Evolutionary conservation across 2,888 invertebrate genomes (phyloP).

Genomic region (Nomada goodeniana): DNA sequence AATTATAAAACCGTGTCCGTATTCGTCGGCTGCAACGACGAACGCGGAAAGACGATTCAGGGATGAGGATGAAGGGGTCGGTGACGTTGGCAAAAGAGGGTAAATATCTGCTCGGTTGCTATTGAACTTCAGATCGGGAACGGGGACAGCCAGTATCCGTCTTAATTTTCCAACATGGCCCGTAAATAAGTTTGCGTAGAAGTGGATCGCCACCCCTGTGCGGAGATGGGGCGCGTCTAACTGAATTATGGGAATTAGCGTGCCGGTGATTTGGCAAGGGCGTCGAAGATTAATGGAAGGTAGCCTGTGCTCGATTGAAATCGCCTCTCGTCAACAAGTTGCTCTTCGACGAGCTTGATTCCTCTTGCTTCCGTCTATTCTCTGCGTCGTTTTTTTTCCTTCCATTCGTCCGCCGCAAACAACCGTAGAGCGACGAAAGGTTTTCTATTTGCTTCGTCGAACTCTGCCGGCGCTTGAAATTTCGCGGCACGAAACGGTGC

Average conservation of each 20-base stretch:
- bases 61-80: neutral
- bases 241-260: conserved; percentile 82
- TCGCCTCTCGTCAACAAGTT: conserved; percentile 62
- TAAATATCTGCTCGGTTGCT: conserved; percentile 49
- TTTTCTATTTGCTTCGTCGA: too few species aligned
- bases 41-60: neutral
- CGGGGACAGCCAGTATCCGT: conserved; percentile 61
- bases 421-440: neutral
- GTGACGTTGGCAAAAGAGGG: conserved; percentile 34
- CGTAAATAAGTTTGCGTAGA: conserved; percentile 74
- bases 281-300: conserved; percentile 81
- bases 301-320: conserved; percentile 75
- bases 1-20: conserved; percentile 45
- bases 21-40: neutral
- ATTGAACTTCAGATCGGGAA: conserved; percentile 39
- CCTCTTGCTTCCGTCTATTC: neutral
- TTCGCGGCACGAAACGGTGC: neutral
- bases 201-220: conserved; percentile 46
- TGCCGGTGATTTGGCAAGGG: conserved; percentile 79
- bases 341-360: conserved; percentile 3
- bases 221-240: conserved; percentile 72
- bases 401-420: too few species aligned
- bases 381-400: too few species aligned
- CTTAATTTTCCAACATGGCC: conserved; percentile 79
- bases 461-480: neutral